These are phyloP conservation scores for Agelas oroides DNA, from an alignment of 37 sponge, comb jelly and placozoan species.

Conservation along the genomic window DNA sequence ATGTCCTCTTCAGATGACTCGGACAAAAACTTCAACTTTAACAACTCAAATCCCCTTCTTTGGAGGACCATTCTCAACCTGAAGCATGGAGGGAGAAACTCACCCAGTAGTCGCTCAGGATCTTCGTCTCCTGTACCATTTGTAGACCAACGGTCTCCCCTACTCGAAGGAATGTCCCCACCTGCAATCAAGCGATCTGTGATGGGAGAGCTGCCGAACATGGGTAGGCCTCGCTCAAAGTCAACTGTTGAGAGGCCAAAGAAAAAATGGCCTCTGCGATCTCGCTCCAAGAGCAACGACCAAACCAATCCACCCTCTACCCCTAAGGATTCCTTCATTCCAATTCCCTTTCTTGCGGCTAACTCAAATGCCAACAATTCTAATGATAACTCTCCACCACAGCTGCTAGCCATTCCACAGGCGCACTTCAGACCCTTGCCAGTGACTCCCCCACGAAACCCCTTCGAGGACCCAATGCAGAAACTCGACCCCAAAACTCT, in stretches of 20 bases:
- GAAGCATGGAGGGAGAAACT: constrained; percentile 10
- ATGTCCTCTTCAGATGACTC: constrained; percentile 6
- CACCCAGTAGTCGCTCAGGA: constrained; percentile 10
- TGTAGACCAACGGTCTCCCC: background rate
- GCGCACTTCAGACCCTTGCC: constrained; percentile 49
- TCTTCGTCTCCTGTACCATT: constrained; percentile 45
- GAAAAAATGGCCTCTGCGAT: constrained; percentile 19
- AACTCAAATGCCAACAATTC: constrained; percentile 55
- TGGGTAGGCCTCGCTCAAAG: constrained; percentile 69
- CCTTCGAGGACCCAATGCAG: constrained; percentile 49
- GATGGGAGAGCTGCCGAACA: constrained; percentile 31
- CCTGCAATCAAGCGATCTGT: background rate
- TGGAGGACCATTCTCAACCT: constrained; percentile 36
- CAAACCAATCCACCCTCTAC: background rate
- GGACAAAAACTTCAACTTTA: constrained; percentile 41
- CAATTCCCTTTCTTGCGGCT: background rate
- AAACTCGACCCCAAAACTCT: constrained; percentile 71
- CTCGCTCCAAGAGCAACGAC: constrained; percentile 44
- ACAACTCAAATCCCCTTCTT: constrained; percentile 45
- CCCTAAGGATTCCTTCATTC: background rate
- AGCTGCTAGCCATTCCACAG: constrained; percentile 36
- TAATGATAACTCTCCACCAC: constrained; percentile 33
- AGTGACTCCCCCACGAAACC: constrained; percentile 78
- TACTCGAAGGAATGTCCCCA: background rate
- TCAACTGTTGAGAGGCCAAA: constrained; percentile 16